Conservation (phyloP, 1,140 invertebrate species). For the Acromyrmex charruanus region DNA sequence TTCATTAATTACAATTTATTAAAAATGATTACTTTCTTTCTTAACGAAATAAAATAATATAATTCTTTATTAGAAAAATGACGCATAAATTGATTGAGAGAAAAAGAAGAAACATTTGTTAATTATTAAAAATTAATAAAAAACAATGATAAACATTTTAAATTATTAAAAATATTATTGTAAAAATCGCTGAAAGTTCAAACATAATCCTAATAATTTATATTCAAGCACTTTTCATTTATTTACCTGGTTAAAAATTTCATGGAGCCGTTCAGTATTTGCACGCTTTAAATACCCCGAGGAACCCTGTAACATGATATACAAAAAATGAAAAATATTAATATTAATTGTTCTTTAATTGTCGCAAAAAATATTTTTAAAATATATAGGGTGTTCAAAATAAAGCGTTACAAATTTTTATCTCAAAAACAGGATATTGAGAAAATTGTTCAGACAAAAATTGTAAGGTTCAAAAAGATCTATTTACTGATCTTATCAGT, state of each 20-base stretch:
- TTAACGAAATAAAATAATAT: neutral
- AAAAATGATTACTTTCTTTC: no score
- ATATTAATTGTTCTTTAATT: neutral
- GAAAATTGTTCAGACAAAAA: no score
- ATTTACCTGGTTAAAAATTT: slow-evolving; percentile 94
- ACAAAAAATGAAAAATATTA: neutral
- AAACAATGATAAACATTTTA: neutral
- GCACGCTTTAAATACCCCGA: slow-evolving; percentile 93
- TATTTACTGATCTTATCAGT: no score
- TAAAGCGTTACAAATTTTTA: no score
- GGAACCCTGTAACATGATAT: slow-evolving; percentile 89
- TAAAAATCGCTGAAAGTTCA: neutral
- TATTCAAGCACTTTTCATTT: slow-evolving; percentile 56
- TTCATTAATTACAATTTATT: neutral
- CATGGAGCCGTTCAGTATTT: slow-evolving; percentile 93
- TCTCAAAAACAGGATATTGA: no score
- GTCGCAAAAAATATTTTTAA: neutral
- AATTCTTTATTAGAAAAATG: neutral
- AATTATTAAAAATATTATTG: neutral
- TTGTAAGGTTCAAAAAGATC: no score
- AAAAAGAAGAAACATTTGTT: neutral
- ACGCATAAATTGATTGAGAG: neutral
- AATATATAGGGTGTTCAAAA: no score
- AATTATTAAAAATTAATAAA: neutral
- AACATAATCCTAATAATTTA: neutral